phyloP scores from a whole-genome alignment of 2,888 invertebrate species.

The Adelognathus sp. region DNA sequence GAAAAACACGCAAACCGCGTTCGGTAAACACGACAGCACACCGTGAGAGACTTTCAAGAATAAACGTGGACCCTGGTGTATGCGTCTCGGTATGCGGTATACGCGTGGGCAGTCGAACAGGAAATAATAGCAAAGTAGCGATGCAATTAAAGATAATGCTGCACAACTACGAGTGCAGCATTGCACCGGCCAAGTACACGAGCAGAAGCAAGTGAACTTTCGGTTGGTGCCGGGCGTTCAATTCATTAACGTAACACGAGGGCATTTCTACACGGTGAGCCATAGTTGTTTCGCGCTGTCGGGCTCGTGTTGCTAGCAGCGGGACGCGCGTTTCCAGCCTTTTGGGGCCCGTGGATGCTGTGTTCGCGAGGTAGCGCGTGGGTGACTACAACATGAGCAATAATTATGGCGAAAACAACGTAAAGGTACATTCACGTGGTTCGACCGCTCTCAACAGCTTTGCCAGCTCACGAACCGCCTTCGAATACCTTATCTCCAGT shows the following conservation, averaged over 20 bases:
- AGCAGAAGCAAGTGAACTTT: constrained; percentile 55
- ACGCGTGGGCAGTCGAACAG: constrained; percentile 52
- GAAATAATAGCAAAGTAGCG: constrained; percentile 60
- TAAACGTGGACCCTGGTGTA: constrained; percentile 6
- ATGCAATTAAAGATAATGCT: constrained; percentile 62
- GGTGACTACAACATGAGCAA: constrained; percentile 61
- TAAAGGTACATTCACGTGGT: constrained; percentile 43
- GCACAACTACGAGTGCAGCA: constrained; percentile 17
- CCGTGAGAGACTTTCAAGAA: constrained; percentile 20
- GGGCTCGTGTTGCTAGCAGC: constrained; percentile 37
- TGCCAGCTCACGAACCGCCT: neutral
- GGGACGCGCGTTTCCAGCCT: constrained; percentile 47
- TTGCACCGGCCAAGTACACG: neutral
- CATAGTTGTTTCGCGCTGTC: constrained; percentile 11
- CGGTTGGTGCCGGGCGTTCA: constrained; percentile 52
- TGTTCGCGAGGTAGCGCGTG: constrained; percentile 53
- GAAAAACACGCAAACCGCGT: neutral
- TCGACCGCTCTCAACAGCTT: constrained; percentile 3
- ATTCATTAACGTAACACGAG: constrained; percentile 66
- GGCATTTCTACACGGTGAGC: constrained; percentile 54
- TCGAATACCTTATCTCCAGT: neutral
- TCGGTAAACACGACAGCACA: constrained; percentile 5
- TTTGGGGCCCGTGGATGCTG: constrained; percentile 28
- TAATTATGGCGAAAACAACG: constrained; percentile 62
- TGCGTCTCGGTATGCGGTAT: constrained; percentile 22